These are phyloP conservation scores for Neostethus bicornis DNA, from an alignment of 2,797 vertebrate species.

Conservation along the genomic window DNA sequence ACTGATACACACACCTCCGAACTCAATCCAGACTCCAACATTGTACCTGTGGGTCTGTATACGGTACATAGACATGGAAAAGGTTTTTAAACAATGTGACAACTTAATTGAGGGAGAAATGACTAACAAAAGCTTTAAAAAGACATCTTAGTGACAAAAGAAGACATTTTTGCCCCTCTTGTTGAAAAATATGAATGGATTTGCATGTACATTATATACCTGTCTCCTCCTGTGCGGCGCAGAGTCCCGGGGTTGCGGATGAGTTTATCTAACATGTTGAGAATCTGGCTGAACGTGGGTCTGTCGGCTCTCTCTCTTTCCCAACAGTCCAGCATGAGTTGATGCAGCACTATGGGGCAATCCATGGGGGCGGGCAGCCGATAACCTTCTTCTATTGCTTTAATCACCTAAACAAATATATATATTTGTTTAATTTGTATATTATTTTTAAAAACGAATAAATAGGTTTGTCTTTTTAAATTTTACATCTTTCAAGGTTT, in stretches of 20 bases:
- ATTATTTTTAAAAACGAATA: too few relatives aligned
- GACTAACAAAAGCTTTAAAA: not conserved
- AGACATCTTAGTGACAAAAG: not conserved
- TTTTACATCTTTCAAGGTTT: too few relatives aligned
- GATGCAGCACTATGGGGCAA: slow-evolving; percentile 94
- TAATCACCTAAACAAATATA: slow-evolving; percentile 86
- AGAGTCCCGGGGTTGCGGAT: slow-evolving; percentile 97
- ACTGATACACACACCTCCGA: slow-evolving; percentile 92
- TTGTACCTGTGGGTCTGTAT: slow-evolving; percentile 86
- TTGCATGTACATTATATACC: slow-evolving; percentile 81
- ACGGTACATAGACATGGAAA: slow-evolving; percentile 16
- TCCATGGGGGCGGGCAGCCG: slow-evolving; percentile 97
- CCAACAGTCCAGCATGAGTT: slow-evolving; percentile 98
- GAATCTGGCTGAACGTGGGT: slow-evolving; percentile 96
- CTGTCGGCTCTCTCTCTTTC: slow-evolving; percentile 95
- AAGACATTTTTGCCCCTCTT: not conserved
- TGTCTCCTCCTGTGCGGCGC: slow-evolving; percentile 92
- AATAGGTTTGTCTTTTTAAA: too few relatives aligned
- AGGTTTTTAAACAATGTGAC: slow-evolving; percentile 8
- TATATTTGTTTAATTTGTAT: too few relatives aligned
- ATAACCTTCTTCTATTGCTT: slow-evolving; percentile 97
- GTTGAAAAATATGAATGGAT: not conserved
- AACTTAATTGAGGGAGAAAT: not conserved
- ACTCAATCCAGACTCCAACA: slow-evolving; percentile 89
- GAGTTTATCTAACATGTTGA: slow-evolving; percentile 99